Evolutionary conservation across 1,140 invertebrate genomes (phyloP), one percentile per base, ranked within the genome.

Genomic region (Drosophila sucinea): DNA sequence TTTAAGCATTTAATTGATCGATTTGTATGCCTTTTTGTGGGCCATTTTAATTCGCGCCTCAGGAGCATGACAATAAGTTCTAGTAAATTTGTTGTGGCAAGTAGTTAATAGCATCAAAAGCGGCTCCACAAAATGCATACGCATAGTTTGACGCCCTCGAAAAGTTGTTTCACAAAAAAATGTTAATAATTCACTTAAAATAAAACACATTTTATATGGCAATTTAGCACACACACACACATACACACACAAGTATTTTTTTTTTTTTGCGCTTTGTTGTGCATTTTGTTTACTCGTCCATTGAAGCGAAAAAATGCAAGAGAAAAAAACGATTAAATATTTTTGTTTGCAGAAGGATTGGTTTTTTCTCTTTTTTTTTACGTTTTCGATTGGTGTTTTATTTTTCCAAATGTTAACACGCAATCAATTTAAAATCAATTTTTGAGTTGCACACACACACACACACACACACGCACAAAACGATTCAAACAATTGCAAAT

Each of bases 101-200:
- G 17, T 17, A 33, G 30, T 60, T 11, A 25, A 40, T 11, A 38
- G 40, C 27, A 35, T 23, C 54, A 66, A 17, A 17, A 17, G 17
- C 17, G 17, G 17, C 17, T 17, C 17, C 17, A 17, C 17, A 17
- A 17, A 17, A 17, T 17, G 17, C 17, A 17, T 17, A 17, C 17
- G 17, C 17, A 17, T 17, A 17, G 17, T 17, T 17, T 17, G 17
- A 6, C 30, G 47, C 56, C 68, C 57, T 51, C 44, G 17, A 17
- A 17, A 51, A 51, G 25, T 51, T 51, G 44, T 27, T 51, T 8
- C 17, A 25, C 33, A 17, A 57, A 27, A 29, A 68, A 57, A 47
- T 41, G 60, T 73, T 73, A 75, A 35, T 35, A 66, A 57, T 74
- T 75, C 41, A 67, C 55, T 67, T 56, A 75, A 75, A 61, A 68